phyloP scores from a whole-genome alignment of 2,113 vertebrate genomes.

The Nerophis lumbriciformis region DNA sequence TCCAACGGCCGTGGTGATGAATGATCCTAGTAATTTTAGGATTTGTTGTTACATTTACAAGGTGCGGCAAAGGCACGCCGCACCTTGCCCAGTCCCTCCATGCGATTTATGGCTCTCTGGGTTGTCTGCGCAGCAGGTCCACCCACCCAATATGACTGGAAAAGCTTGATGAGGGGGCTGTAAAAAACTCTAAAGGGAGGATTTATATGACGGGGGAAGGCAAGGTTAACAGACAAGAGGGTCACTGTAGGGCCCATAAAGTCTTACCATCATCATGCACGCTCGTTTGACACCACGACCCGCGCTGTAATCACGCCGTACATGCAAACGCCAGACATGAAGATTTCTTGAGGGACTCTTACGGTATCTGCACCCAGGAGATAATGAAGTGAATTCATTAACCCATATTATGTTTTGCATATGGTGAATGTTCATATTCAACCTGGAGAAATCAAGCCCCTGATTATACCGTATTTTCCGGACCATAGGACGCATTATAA shows the following conservation, averaged over 20 bases:
- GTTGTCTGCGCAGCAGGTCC: slow-evolving; percentile 38
- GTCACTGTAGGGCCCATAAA: slow-evolving; percentile 60
- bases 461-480: too few relatives aligned
- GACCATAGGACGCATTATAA: too few relatives aligned
- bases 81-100: slow-evolving; percentile 20
- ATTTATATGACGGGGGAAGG: slow-evolving; percentile 57
- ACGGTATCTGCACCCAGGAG: slow-evolving; percentile 48
- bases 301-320: slow-evolving; percentile 34
- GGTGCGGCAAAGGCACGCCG: slow-evolving; percentile 12
- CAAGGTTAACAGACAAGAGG: slow-evolving; percentile 65
- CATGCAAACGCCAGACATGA: slow-evolving; percentile 21
- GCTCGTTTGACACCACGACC: slow-evolving; percentile 46
- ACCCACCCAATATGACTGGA: slow-evolving; percentile 49
- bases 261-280: slow-evolving; percentile 52
- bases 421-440: too few relatives aligned
- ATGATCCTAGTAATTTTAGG: slow-evolving; percentile 21
- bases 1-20: neutral
- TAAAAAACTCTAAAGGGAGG: slow-evolving; percentile 50
- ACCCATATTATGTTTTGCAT: too few relatives aligned
- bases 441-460: too few relatives aligned
- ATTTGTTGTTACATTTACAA: slow-evolving; percentile 29
- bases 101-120: slow-evolving; percentile 40
- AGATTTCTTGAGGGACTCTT: slow-evolving; percentile 37
- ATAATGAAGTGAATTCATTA: slow-evolving; percentile 38
- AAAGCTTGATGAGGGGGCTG: slow-evolving; percentile 49